phyloP scores from a whole-genome alignment of 2,797 vertebrate species.

The Myotis pilosus region DNA sequence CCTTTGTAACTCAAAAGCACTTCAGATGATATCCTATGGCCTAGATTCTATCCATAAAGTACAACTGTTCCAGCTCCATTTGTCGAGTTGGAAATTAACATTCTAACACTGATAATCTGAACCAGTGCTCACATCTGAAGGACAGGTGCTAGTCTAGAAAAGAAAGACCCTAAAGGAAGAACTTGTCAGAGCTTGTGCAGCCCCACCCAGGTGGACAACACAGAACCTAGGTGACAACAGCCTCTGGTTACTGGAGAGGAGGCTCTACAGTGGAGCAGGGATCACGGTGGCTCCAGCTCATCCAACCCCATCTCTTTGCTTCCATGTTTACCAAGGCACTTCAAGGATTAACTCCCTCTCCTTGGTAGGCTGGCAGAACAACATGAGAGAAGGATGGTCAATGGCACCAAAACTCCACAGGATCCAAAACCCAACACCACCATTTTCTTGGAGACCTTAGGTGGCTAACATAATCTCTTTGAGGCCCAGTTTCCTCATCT shows the following conservation, averaged over 20 bases:
- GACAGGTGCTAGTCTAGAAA: not conserved
- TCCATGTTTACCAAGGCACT: not conserved
- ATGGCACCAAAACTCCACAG: not conserved
- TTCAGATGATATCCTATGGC: not conserved
- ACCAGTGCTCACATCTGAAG: not conserved
- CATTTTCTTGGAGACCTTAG: not conserved
- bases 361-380: not conserved
- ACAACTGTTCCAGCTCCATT: not conserved
- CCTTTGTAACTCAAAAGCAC: not conserved
- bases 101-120: not conserved
- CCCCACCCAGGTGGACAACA: not conserved
- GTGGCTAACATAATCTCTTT: not conserved
- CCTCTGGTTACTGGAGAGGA: not conserved
- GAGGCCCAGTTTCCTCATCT: not conserved
- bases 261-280: not conserved
- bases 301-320: not conserved
- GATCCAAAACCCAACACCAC: not conserved
- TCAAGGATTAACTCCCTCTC: not conserved
- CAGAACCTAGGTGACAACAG: not conserved
- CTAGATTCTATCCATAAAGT: not conserved
- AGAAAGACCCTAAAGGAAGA: not conserved
- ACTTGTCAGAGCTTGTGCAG: not conserved
- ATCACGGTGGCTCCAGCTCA: not conserved
- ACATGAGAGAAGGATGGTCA: not conserved
- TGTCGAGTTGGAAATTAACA: not conserved